Percentiles rank a stretch among this genome's conserved stretches.
These are phyloP conservation scores for Chaetodon trifasciatus DNA, from an alignment of 2,797 vertebrate genomes.

Conservation along the genomic window DNA sequence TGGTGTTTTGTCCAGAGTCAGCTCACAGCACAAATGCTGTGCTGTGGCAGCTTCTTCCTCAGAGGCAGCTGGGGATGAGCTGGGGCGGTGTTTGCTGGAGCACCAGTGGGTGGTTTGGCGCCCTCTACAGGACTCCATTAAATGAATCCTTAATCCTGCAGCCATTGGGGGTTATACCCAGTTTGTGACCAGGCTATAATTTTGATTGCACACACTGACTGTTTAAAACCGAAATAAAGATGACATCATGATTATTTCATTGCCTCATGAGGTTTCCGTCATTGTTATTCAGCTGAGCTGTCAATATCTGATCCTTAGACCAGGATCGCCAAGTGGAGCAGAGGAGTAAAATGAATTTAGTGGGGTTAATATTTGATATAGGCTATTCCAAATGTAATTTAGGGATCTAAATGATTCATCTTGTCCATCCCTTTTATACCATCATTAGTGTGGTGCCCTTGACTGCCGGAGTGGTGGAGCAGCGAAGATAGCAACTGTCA, in stretches of 20 bases:
- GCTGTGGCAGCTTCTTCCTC: neutral
- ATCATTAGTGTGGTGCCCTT: slow-evolving; percentile 40
- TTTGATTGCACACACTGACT: slow-evolving; percentile 35
- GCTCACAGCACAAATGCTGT: neutral
- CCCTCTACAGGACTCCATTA: slow-evolving; percentile 68
- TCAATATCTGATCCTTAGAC: slow-evolving; percentile 20
- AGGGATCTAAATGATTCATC: slow-evolving; percentile 55
- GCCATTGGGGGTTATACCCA: neutral
- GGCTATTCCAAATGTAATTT: slow-evolving; percentile 53
- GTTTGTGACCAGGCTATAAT: slow-evolving; percentile 32
- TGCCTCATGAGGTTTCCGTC: slow-evolving; percentile 12
- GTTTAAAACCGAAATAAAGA: slow-evolving; percentile 39
- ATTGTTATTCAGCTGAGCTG: slow-evolving; percentile 18
- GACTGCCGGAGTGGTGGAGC: slow-evolving; percentile 1
- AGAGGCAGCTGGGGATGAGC: neutral
- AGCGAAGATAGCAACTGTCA: slow-evolving; percentile 1
- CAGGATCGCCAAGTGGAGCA: neutral
- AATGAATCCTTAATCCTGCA: slow-evolving; percentile 32
- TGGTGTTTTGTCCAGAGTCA: neutral
- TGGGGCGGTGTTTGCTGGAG: slow-evolving; percentile 15
- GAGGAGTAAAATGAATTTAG: slow-evolving; percentile 39
- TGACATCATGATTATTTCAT: slow-evolving; percentile 23
- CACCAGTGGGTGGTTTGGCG: slow-evolving; percentile 52
- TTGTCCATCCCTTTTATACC: slow-evolving; percentile 26
- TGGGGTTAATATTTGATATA: slow-evolving; percentile 59